Conservation (phyloP, 2,113 vertebrate species). For the Dasyurus viverrinus region DNA sequence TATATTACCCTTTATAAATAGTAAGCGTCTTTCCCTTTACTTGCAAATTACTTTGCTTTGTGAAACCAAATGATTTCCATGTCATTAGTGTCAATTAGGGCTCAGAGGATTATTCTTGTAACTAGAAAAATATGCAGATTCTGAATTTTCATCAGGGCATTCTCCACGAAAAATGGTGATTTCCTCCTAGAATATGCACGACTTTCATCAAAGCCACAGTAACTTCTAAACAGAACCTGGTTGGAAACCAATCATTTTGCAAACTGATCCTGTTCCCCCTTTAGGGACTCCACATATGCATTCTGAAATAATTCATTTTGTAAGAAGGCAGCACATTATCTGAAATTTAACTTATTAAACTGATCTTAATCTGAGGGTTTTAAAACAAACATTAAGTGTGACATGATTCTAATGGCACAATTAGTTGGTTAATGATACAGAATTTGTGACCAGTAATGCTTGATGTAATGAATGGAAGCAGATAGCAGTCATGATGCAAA, state of each 20-base stretch:
- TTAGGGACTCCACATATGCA: not conserved
- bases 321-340: not conserved
- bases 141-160: not conserved
- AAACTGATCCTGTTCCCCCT: not conserved
- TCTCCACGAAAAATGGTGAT: not conserved
- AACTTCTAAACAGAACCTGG: constrained; percentile 6
- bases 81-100: constrained; percentile 5
- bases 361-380: rapidly evolving
- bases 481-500: constrained; percentile 12
- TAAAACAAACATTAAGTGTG: constrained; percentile 26
- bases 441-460: not conserved
- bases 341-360: not conserved
- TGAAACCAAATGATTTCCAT: not conserved
- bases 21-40: not conserved
- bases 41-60: constrained; percentile 16
- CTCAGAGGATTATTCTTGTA: constrained; percentile 8
- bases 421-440: constrained; percentile 50
- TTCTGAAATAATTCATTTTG: not conserved
- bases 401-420: constrained; percentile 15
- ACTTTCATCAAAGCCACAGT: not conserved
- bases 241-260: not conserved
- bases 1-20: not conserved
- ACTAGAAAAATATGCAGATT: constrained; percentile 9
- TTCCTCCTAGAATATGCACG: not conserved
- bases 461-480: constrained; percentile 43